A percentile compares a stretch with the other conserved stretches of the same genome.
These are phyloP conservation scores for Stichopus horrens DNA, from an alignment of 53 echinoderm and acorn worm species.

Conservation along the genomic window DNA sequence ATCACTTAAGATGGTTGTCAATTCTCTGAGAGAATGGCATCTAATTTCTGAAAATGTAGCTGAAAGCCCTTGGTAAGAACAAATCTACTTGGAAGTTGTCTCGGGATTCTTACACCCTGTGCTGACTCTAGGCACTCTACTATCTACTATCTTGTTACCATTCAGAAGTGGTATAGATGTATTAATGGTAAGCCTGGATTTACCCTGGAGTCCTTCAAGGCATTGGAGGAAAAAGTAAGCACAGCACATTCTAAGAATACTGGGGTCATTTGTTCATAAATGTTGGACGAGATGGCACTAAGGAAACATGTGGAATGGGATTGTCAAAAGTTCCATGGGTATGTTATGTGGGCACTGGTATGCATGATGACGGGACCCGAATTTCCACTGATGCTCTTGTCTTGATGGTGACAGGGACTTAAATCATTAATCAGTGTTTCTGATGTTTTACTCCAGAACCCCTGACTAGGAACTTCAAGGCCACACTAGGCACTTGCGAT, in stretches of 20 bases:
- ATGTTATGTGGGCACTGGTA: conserved; percentile 54
- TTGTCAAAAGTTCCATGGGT: conserved; percentile 43
- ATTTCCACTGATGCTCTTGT: conserved; percentile 50
- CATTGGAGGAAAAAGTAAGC: conserved; percentile 42
- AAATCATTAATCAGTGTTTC: too few relatives aligned
- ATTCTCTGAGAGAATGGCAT: conserved; percentile 8
- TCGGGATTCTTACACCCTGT: conserved; percentile 31
- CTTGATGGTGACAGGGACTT: too few relatives aligned
- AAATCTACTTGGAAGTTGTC: neutral
- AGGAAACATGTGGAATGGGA: conserved; percentile 57
- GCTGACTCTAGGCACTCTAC: conserved; percentile 52
- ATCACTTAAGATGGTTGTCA: conserved; percentile 37
- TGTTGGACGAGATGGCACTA: conserved; percentile 76
- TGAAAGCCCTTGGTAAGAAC: conserved; percentile 37
- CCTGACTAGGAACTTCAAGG: conserved; percentile 47
- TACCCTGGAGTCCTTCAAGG: conserved; percentile 46
- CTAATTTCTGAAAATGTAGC: conserved; percentile 39
- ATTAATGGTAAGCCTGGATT: conserved; percentile 59
- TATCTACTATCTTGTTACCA: conserved; percentile 50
- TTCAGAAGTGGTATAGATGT: conserved; percentile 48
- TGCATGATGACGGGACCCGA: conserved; percentile 33
- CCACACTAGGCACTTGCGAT: conserved; percentile 36
- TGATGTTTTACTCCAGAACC: conserved; percentile 63
- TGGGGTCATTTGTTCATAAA: conserved; percentile 48
- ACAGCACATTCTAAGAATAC: neutral